Percentiles rank a stretch among this genome's conserved stretches.
Conservation (phyloP, 2,888 invertebrate genomes). For the Orthosia gothica region DNA sequence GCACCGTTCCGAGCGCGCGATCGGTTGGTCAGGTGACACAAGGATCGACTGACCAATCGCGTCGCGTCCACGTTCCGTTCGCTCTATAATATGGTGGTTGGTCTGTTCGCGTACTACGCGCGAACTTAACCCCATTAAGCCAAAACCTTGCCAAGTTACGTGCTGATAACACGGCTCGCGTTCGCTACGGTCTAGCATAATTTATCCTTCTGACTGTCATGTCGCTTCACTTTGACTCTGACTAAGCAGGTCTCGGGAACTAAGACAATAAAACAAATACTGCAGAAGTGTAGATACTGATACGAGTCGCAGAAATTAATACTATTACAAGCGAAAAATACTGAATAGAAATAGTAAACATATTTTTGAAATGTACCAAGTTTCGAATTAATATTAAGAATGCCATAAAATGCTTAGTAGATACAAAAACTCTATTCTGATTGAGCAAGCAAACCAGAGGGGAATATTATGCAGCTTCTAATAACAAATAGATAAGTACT, state of each 20-base stretch:
- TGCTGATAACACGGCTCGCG: too few species aligned
- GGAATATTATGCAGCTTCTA: background rate
- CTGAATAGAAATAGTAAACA: conserved; percentile 16
- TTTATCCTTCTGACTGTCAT: too few species aligned
- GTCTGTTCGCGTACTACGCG: too few species aligned
- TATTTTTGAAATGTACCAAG: background rate
- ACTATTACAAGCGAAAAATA: conserved; percentile 28
- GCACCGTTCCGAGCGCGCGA: too few species aligned
- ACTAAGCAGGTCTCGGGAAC: background rate
- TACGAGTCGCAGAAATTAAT: conserved; percentile 20
- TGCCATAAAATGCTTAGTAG: background rate
- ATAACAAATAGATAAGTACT: conserved; percentile 33
- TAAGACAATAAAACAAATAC: background rate
- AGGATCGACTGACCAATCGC: too few species aligned
- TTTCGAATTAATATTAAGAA: background rate
- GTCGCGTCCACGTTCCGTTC: too few species aligned
- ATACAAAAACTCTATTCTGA: background rate
- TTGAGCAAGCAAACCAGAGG: background rate
- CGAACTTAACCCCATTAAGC: too few species aligned
- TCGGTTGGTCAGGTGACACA: too few species aligned
- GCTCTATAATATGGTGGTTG: too few species aligned
- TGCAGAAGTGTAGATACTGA: conserved; percentile 12
- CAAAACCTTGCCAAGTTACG: too few species aligned
- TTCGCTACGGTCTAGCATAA: too few species aligned
- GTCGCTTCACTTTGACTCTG: too few species aligned